These are phyloP conservation scores for Latrodectus elegans DNA, from an alignment of 2,888 invertebrate genomes.

Conservation along the genomic window DNA sequence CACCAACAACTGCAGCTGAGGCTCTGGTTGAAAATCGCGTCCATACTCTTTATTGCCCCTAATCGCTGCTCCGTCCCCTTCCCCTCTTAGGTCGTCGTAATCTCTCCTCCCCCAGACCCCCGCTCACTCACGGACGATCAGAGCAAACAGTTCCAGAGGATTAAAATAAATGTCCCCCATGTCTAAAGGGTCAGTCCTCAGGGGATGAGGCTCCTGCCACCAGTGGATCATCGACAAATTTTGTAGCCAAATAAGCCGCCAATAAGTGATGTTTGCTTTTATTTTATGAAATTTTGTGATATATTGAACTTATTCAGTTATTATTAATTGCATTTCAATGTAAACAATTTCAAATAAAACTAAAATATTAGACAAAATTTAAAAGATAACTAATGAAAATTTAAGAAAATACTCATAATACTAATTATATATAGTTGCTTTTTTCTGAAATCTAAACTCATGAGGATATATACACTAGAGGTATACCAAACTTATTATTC, in stretches of 20 bases:
- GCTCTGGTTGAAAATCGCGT: constrained; percentile 36
- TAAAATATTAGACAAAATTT: too few relatives aligned
- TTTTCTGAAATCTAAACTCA: too few relatives aligned
- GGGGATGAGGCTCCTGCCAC: constrained; percentile 17
- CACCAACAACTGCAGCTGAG: constrained; percentile 36
- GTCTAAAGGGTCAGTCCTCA: constrained; percentile 48
- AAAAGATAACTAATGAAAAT: too few relatives aligned
- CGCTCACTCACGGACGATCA: constrained; percentile 24
- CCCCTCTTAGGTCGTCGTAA: constrained; percentile 60
- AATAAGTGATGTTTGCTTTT: neutral
- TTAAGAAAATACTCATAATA: too few relatives aligned
- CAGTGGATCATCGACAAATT: constrained; percentile 12
- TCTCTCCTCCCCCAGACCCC: constrained; percentile 17
- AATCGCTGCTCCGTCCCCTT: constrained; percentile 40
- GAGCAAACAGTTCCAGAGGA: constrained; percentile 61
- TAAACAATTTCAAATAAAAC: too few relatives aligned
- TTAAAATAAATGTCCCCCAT: constrained; percentile 61
- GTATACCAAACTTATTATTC: too few relatives aligned
- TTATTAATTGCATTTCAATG: too few relatives aligned
- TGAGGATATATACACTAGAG: too few relatives aligned
- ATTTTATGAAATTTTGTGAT: too few relatives aligned
- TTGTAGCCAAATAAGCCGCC: constrained; percentile 22
- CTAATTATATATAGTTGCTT: too few relatives aligned
- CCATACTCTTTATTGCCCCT: constrained; percentile 50
- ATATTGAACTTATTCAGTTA: too few relatives aligned